phyloP scores from a whole-genome alignment of 2,797 vertebrate species.

The Falco peregrinus region DNA sequence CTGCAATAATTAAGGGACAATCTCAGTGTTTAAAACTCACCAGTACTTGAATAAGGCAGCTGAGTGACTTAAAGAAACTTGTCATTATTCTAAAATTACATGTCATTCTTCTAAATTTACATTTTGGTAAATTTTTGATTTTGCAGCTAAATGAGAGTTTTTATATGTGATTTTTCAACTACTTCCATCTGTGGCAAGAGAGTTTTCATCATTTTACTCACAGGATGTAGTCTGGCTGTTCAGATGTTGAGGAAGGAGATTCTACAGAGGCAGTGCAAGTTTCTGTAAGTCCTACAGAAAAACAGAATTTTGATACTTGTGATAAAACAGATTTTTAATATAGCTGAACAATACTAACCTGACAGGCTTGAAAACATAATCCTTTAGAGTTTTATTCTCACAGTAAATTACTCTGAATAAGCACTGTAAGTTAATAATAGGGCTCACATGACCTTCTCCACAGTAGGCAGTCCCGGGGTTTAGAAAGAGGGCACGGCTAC shows the following conservation, averaged over 20 bases:
- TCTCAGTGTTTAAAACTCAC: neutral
- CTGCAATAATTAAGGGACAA: neutral
- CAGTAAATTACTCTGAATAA: conserved; percentile 36
- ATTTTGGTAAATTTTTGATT: conserved; percentile 19
- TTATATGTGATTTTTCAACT: neutral
- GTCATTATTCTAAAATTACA: neutral
- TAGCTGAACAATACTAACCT: conserved; percentile 1
- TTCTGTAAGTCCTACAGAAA: conserved; percentile 80
- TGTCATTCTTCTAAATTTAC: neutral
- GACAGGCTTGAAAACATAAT: conserved; percentile 16
- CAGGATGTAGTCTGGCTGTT: conserved; percentile 85
- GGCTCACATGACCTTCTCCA: conserved; percentile 4
- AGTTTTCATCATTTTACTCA: conserved; percentile 75
- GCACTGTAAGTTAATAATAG: conserved; percentile 28
- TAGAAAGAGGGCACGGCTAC: conserved; percentile 20
- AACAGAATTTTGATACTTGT: conserved; percentile 25
- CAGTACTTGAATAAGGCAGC: neutral
- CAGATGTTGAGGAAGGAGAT: conserved; percentile 76
- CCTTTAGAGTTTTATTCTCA: conserved; percentile 28
- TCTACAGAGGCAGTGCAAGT: conserved; percentile 77
- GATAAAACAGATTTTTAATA: conserved; percentile 18
- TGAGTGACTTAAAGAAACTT: neutral
- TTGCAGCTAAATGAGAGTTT: neutral
- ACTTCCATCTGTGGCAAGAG: neutral
- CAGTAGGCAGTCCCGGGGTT: neutral